Evolutionary conservation across 2,113 vertebrate genomes (phyloP).

Genomic region (Triplophysa siluroides): DNA sequence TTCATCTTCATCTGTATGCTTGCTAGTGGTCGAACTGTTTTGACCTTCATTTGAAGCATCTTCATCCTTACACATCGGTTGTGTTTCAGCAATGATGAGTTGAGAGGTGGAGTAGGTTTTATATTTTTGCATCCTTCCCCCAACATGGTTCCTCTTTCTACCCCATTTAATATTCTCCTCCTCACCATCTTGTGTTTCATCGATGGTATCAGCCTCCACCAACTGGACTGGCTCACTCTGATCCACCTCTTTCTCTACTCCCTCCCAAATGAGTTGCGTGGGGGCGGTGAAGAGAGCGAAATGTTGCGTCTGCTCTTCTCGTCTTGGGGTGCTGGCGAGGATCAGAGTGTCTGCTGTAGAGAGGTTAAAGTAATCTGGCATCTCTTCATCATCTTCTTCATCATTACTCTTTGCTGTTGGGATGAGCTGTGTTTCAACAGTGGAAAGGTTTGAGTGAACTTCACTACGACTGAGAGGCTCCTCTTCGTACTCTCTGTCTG

Average conservation of each 20-base stretch:
- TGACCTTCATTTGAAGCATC: slow-evolving; percentile 17
- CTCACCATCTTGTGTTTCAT: slow-evolving; percentile 11
- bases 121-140: background rate
- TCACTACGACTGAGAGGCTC: slow-evolving; percentile 30
- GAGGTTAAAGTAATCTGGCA: slow-evolving; percentile 43
- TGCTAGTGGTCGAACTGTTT: background rate
- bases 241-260: slow-evolving; percentile 8
- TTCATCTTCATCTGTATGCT: background rate
- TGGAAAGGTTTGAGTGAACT: slow-evolving; percentile 42
- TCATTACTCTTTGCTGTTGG: slow-evolving; percentile 29
- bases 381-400: slow-evolving; percentile 9
- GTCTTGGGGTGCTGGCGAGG: slow-evolving; percentile 46
- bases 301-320: slow-evolving; percentile 25
- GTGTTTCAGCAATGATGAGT: slow-evolving; percentile 46
- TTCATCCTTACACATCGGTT: slow-evolving; percentile 38
- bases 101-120: slow-evolving; percentile 6
- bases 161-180: slow-evolving; percentile 9
- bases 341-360: slow-evolving; percentile 55
- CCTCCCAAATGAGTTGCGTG: slow-evolving; percentile 9
- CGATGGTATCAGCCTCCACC: background rate
- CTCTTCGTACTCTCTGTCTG: background rate
- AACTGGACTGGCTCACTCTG: slow-evolving; percentile 25
- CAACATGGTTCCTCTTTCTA: background rate
- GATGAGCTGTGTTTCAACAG: slow-evolving; percentile 60
- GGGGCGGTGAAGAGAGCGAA: slow-evolving; percentile 16